Evolutionary conservation across 1,140 invertebrate species (phyloP), one percentile per base, ranked within the genome.

Genomic region (Cephus cinctus): DNA sequence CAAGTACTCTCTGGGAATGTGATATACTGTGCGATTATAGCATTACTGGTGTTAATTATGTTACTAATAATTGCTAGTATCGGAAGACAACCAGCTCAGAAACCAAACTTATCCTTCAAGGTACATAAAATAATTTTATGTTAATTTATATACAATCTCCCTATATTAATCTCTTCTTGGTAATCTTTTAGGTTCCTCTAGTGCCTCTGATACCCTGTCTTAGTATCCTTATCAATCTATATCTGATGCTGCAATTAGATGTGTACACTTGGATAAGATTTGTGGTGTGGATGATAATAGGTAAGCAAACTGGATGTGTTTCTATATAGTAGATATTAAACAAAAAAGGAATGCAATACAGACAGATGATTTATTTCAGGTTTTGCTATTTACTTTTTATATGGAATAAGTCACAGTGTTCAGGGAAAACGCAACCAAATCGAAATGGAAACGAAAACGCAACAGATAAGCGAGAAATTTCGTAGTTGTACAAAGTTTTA

Each of bases 161-260:
- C n/a, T n/a, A n/a, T n/a, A 51, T 43, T 41, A 12, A 23, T 54
- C 31, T 38, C 46, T 55, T 67, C 8, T 69, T 64, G 34, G 43
- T 73, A 4, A 61, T 63, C 30, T 78, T 81, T 15, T 76, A 92
- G 86, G 91, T 91, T 31, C 92, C 92, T 1, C 75, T 90, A 15
- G 91, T 96, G 9, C 94, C 94, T 1, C 75, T 92, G 16, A 78
- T 95, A 30, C 92, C 93, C 1, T 85, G 86, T 51, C 59, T 91
- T 1, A 92, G 89, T 68, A 86, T 95, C 45, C 83, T 93, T 35
- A 84, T 90, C 52, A 96, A 96, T 73, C 69, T 93, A 30, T 90
- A 91, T 69, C 78, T 96, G 19, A 96, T 95, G 89, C 80, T 92
- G 56, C 89, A 93, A 72, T 76, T 96, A 43, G 86, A 90, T 61